These are phyloP conservation scores for Erythrocercus mccallii DNA, from an alignment of 2,113 vertebrate species.

Conservation along the genomic window DNA sequence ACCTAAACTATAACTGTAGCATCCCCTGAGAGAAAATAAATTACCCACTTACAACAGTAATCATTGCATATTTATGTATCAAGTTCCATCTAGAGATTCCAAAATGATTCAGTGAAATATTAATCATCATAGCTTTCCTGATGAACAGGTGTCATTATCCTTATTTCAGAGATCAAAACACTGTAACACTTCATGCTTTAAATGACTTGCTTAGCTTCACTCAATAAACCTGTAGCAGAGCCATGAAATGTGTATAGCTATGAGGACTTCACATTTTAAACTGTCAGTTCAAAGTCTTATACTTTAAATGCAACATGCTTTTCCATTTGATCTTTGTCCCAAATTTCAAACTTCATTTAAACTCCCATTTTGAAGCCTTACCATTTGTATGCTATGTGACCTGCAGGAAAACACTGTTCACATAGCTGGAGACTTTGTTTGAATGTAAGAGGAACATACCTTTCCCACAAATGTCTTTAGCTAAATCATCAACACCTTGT, in stretches of 20 bases:
- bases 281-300: neutral
- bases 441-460: neutral
- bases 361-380: neutral
- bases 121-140: neutral
- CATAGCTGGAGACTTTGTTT: neutral
- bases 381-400: neutral
- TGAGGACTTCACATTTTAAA: neutral
- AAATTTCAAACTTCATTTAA: slow-evolving; percentile 3
- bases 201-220: neutral
- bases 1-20: neutral
- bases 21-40: neutral
- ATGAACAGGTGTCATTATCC: neutral
- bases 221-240: neutral
- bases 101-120: neutral
- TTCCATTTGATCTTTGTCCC: slow-evolving; percentile 19
- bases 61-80: neutral
- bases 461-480: slow-evolving; percentile 16
- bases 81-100: neutral
- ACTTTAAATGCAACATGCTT: neutral
- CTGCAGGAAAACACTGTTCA: neutral
- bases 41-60: neutral
- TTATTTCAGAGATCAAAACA: slow-evolving; percentile 13
- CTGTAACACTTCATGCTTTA: neutral
- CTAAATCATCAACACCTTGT: slow-evolving; percentile 32
- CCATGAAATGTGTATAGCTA: neutral